Base-by-base conservation (phyloP, 2,888 invertebrate genomes). In the Athrips mouffetella region DNA sequence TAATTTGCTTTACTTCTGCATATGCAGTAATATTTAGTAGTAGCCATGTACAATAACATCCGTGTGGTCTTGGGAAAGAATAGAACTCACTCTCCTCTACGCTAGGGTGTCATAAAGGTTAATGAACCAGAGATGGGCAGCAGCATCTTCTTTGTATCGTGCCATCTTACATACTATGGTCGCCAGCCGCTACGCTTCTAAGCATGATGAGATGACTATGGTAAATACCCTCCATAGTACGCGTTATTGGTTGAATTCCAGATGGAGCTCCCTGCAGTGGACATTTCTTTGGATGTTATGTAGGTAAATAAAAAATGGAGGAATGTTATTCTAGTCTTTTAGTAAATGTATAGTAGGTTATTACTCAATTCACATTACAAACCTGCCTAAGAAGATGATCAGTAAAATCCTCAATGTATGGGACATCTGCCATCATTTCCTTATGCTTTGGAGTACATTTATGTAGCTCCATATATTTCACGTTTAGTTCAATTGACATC, bases 331-430 rank as follows among this genome's bases (percentile, higher is more conserved):
- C 5, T 25, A 7, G 8, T 6, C 25, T 25, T 25, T n/a, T n/a
- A n/a, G n/a, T n/a, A n/a, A n/a, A 23, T 7, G 7, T 16, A 21
- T 3, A 21, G 5, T 7, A 20, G 20, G 18, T 18, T 3, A 10
- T 35, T 8, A 21, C 3, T 23, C 20, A 50, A 45, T 1, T 59
- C 80, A 52, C 8, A 27, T 27, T 30, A 49, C 49, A 2, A 60
- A 83, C 83, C 74, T 74, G 67, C 58, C 82, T 62, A 13, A 81
- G 63, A 6, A 84, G 63, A 62, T 81, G 73, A 37, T 73, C 67
- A 3, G 63, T 58, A 45, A 59, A 75, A 7, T 73, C 73, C 3
- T 76, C 74, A 8, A 65, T 35, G 50, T 76, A 78, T 0, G 80
- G 79, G 54, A 67, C 64, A 2, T 27, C 52, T 18, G 65, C 65